Evolutionary conservation across 1,140 invertebrate genomes (phyloP), one percentile per base, ranked within the genome.

Genomic region (Drosophila carrolli): DNA sequence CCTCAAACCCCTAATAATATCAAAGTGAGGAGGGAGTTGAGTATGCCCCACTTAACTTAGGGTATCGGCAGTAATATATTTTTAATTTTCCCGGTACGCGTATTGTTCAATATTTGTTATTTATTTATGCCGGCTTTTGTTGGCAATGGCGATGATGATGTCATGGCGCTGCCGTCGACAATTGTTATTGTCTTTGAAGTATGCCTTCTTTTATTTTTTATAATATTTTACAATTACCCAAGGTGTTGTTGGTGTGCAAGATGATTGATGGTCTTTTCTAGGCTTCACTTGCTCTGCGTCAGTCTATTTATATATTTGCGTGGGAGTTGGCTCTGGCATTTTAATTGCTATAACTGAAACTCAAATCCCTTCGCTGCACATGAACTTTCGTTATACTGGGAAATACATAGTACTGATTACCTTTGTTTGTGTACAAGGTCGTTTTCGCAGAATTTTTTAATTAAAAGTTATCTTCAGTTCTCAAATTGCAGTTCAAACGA

Each of bases 91-190:
- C 46, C 11, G 47, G 47, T 70, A 79, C 65, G 71, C 76, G 71
- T 51, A 65, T 70, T 85, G 66, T 67, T 77, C 78, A 81, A 85
- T 85, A 85, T 85, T 70, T 77, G 14, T 75, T 80, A 54, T 61
- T 72, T 67, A 71, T 85, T 77, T 56, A 57, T 59, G 70, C 55
- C 68, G 68, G 46, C 40, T 58, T 41, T 61, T 44, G 75, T 19
- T 40, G 19, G 35, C 41, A 44, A 37, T 46, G 56, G n/a, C 54
- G 48, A 43, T 60, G 75, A 75, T 85, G 82, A 86, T 81, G 78
- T 85, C 78, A 86, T 86, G 53, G 71, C 46, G 50, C 47, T 51
- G 47, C 50, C 48, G 35, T 68, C 48, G 48, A 14, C 48, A 50
- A 50, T 51, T 43, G 58, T 67, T 61, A n/a, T 41, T 58, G 27